Base-by-base conservation (phyloP, 2,888 invertebrate genomes). In the Chrysopilus asiliformis region DNA sequence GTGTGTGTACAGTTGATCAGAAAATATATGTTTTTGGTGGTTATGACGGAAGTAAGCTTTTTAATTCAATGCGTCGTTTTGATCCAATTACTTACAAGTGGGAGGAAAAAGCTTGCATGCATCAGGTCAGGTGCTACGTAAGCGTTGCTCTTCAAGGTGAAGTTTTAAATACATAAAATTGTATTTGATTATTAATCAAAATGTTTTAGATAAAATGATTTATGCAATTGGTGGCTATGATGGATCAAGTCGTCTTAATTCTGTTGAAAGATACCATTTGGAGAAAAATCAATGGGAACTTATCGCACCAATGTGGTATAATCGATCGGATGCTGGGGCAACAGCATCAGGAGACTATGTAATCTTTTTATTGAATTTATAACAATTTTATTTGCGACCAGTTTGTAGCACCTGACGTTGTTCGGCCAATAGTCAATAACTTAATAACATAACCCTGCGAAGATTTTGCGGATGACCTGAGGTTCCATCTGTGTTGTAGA, bases 171-270 rank as follows among this genome's bases (percentile, higher is more conserved):
- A n/a, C n/a, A n/a, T n/a, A n/a, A n/a, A n/a, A n/a, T n/a, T n/a
- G 26, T 4, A 14, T 16, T 8, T 12, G 25, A 30, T 16, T 9
- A 14, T 19, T 33, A 30, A 20, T 10, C 13, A 24, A 20, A 12
- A 16, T 15, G 3, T 26, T 28, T n/a, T 12, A 74, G 68, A 74
- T 53, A 79, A 73, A 32, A 66, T 76, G 48, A 79, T 87, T 41
- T 87, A 84, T 58, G 86, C 84, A 0, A 70, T 86, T 49, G 87
- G 87, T 1, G 86, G 86, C 0, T 85, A 80, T 60, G 83, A 85
- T 56, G 83, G 84, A 9, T 68, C 75, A 27, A 72, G 73, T 7
- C 74, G 86, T 46, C 74, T 86, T 71, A 72, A 72, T 22, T 76
- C 81, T 0, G 84, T 79, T 4, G 86, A 87, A 58, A 68, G 80